Percentiles rank a stretch among this genome's conserved stretches.
Conservation (phyloP, 2,797 vertebrate genomes). For the Ambastaia sidthimunki region DNA sequence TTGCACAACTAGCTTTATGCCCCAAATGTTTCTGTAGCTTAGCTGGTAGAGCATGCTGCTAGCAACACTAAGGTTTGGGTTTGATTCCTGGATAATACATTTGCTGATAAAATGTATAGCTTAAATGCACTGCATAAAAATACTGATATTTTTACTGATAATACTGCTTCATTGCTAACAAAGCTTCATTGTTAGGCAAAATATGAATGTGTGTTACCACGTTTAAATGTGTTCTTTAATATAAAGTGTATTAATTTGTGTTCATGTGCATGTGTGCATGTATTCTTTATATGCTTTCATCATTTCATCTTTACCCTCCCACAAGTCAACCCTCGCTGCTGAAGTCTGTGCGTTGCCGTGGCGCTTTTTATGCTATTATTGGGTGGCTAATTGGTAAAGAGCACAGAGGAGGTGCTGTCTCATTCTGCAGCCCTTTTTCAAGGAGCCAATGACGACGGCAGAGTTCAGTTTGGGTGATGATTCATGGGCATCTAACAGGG, state of each 20-base stretch:
- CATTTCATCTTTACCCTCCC: too few species aligned
- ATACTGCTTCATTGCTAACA: too few species aligned
- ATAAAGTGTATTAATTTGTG: neutral
- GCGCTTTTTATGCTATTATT: constrained; percentile 46
- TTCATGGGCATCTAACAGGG: constrained; percentile 19
- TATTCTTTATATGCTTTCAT: too few species aligned
- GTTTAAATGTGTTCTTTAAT: too few species aligned
- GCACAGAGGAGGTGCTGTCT: constrained; percentile 22
- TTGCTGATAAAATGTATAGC: too few species aligned
- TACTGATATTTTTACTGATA: too few species aligned
- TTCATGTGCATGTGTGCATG: neutral
- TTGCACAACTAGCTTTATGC: neutral
- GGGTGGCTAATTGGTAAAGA: constrained; percentile 49
- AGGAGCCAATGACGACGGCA: constrained; percentile 5
- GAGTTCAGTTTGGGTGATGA: constrained; percentile 23
- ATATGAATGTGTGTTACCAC: neutral
- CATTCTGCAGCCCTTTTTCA: neutral
- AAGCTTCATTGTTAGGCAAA: neutral
- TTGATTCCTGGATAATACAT: neutral
- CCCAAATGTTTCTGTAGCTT: neutral
- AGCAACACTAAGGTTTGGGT: neutral
- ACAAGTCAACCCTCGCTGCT: too few species aligned
- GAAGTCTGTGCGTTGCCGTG: constrained; percentile 22
- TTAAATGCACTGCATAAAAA: too few species aligned
- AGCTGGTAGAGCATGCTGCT: neutral